These are phyloP conservation scores for Tiliacea citrago DNA, from an alignment of 2,888 invertebrate species.

Conservation along the genomic window DNA sequence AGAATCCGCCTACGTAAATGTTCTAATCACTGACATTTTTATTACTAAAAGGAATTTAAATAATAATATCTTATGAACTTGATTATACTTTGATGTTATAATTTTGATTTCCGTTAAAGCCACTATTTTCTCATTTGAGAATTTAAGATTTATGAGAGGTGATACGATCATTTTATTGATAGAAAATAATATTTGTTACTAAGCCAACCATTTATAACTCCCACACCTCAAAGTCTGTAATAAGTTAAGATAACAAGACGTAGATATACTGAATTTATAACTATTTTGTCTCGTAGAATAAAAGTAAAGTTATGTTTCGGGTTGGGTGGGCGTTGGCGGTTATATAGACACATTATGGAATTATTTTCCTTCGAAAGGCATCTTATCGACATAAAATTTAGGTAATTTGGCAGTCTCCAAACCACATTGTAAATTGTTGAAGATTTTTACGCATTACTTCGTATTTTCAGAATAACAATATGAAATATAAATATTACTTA, in stretches of 20 bases:
- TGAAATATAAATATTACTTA: neutral
- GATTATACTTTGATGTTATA: conserved; percentile 20
- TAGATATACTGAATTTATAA: conserved; percentile 37
- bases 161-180: conserved; percentile 30
- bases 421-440: neutral
- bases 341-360: conserved; percentile 9
- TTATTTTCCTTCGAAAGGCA: neutral
- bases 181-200: conserved; percentile 18
- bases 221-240: conserved; percentile 30
- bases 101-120: conserved; percentile 12
- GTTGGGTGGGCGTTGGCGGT: neutral
- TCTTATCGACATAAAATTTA: neutral
- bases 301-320: conserved; percentile 10
- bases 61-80: conserved; percentile 10
- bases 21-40: conserved; percentile 42
- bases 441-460: neutral
- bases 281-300: conserved; percentile 15
- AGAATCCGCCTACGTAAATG: conserved; percentile 44
- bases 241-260: conserved; percentile 28
- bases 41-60: conserved; percentile 29
- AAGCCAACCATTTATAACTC: conserved; percentile 29
- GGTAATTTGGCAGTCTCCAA: neutral
- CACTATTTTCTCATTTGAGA: neutral
- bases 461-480: neutral
- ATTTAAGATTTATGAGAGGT: conserved; percentile 32